Evolutionary conservation across 1,140 invertebrate species (phyloP).

Genomic region (Ostrea edulis): DNA sequence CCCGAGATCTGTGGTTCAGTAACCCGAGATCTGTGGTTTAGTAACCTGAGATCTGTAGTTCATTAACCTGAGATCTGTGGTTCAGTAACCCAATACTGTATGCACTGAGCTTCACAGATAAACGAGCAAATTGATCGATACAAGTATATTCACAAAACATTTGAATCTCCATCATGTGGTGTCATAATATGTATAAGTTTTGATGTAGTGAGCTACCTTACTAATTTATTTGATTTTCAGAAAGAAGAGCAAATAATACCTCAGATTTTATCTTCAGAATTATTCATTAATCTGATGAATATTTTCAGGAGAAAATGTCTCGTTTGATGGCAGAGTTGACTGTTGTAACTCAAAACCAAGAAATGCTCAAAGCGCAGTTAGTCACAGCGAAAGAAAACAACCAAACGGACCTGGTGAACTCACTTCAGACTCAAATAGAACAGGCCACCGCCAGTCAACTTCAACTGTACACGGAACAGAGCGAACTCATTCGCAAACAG

Average conservation of each 20-base stretch:
- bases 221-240: not conserved
- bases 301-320: conserved; percentile 80
- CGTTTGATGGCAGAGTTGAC: conserved; percentile 81
- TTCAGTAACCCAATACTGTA: too few species aligned
- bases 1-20: too few species aligned
- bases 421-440: conserved; percentile 80
- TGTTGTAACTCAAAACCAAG: conserved; percentile 79
- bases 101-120: too few species aligned
- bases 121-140: too few species aligned
- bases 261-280: not conserved
- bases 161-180: too few species aligned
- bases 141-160: too few species aligned
- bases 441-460: conserved; percentile 80
- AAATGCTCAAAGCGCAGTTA: conserved; percentile 79
- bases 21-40: too few species aligned
- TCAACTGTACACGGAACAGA: conserved; percentile 81
- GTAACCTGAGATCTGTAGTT: too few species aligned
- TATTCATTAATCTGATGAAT: not conserved
- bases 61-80: too few species aligned
- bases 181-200: too few species aligned
- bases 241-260: not conserved
- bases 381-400: conserved; percentile 69
- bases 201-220: too few species aligned
- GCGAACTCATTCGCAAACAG: conserved; percentile 80
- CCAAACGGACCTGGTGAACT: conserved; percentile 71